Evolutionary conservation across 2,888 invertebrate genomes (phyloP), one percentile per base, ranked within the genome.

Genomic region (Eilema sororculum): DNA sequence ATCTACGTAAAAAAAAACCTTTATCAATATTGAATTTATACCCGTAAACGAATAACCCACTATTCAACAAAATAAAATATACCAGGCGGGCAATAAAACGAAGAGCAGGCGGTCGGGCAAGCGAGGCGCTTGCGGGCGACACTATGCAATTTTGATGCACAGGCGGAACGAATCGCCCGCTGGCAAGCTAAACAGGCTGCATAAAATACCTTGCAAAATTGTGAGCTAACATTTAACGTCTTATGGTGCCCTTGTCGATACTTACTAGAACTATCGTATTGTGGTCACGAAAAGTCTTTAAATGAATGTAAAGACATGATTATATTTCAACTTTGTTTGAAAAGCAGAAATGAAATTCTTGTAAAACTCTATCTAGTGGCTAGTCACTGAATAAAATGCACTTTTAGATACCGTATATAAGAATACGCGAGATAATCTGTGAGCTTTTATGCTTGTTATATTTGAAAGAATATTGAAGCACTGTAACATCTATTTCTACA

Each of bases 101-200:
- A 83, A 79, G 78, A 82, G 83, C 74, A 70, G 80, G 71, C 72
- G 76, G 69, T 8, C 30, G n/a, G n/a, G 28, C 13, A 5, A 16
- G 20, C n/a, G 46, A 67, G 72, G n/a, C n/a, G n/a, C n/a, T n/a
- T n/a, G n/a, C n/a, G n/a, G n/a, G n/a, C 68, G 77, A 85, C 82
- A 79, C 80, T 72, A 74, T 88, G 85, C 87, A 87, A 87, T 86
- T 87, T 88, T 86, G 85, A 89, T 87, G 61, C 63, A 60, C 71
- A 59, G 57, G 71, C 72, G 69, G 73, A 72, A 73, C 74, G 75
- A 69, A 75, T 64, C 24, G 72, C 70, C 74, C 67, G 65, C 68
- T 65, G 70, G 71, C 76, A 68, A 62, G 65, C 59, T 56, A 69
- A 73, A 76, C 72, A 65, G 66, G 63, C 66, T 67, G 60, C 57